Base-by-base conservation (phyloP, 2,888 invertebrate genomes). In the Drosophila merina region DNA sequence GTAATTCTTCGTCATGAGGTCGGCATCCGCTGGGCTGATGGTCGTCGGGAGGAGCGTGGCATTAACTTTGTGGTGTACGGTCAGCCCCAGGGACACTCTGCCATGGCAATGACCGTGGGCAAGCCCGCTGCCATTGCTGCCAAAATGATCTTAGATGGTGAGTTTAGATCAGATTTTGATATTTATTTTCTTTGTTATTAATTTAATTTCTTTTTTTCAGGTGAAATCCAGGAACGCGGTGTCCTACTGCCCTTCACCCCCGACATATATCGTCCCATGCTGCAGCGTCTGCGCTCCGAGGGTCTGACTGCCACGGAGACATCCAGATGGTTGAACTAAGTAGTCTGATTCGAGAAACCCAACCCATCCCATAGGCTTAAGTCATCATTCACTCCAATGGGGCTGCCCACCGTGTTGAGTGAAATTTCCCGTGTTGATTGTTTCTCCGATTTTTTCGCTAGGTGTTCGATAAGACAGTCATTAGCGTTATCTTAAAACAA, bases 201-300 rank as follows among this genome's bases (percentile, higher is more conserved):
- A 25, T 25, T 4, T 0, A 9, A 4, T 7, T 4, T 0, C 14
- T 4, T 2, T n/a, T 33, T 6, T 9, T 4, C 58, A 91, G 91
- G 98, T 86, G 99, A 99, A 93, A 99, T 99, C 84, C 99, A 99
- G 92, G 95, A 96, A 75, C 95, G 96, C 67, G 99, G 99, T 3
- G 96, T 98, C 73, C 95, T 99, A 12, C 92, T 98, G 42, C 99
- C 99, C 0, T 96, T 99, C 88, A 94, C 96, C 0, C 95, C 96
- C 0, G 98, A 98, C 64, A 97, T 99, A 69, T 99, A 99, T 93
- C 94, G 96, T 69, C 97, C 99, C 0, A 95, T 99, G 90, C 92
- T 99, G 68, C 96, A 96, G 36, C 93, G 99, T 63, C 93, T 99
- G 38, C 93, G 96, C 81, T 93, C 94, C 31, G 98, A 98, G 91